Evolutionary conservation across 2,888 invertebrate genomes (phyloP).

Genomic region (Sipunculus nudus): DNA sequence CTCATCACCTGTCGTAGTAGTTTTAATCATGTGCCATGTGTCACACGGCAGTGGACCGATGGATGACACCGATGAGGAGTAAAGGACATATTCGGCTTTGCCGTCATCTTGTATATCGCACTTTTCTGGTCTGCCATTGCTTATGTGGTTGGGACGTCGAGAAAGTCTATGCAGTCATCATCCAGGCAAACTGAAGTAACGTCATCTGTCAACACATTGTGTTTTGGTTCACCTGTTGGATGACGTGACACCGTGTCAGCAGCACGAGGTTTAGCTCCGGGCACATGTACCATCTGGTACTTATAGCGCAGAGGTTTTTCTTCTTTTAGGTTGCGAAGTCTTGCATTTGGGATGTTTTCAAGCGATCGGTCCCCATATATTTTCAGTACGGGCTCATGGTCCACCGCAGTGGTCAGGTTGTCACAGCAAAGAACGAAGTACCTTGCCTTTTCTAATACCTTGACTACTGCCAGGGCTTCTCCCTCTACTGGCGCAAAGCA

Average conservation of each 20-base stretch:
- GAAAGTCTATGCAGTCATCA: too few relatives aligned
- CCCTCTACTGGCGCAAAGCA: slow-evolving; percentile 35
- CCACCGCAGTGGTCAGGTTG: slow-evolving; percentile 22
- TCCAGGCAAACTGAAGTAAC: too few relatives aligned
- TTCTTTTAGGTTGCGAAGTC: slow-evolving; percentile 42
- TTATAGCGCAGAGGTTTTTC: slow-evolving; percentile 39
- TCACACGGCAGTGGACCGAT: slow-evolving; percentile 18
- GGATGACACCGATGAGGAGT: too few relatives aligned
- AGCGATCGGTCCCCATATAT: slow-evolving; percentile 24
- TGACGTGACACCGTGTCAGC: slow-evolving; percentile 35
- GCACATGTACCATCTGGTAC: slow-evolving; percentile 35
- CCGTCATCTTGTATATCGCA: too few relatives aligned
- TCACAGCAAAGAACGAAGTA: slow-evolving; percentile 24
- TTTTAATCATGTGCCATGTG: slow-evolving; percentile 38
- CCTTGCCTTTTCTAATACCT: slow-evolving; percentile 20
- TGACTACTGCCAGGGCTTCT: slow-evolving; percentile 20
- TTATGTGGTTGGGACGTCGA: too few relatives aligned
- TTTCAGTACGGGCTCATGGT: slow-evolving; percentile 29
- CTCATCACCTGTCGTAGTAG: slow-evolving; percentile 33
- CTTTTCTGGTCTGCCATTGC: too few relatives aligned
- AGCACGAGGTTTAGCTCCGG: slow-evolving; percentile 24
- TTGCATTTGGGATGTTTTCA: slow-evolving; percentile 25
- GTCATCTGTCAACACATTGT: too few relatives aligned
- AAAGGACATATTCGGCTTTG: too few relatives aligned
- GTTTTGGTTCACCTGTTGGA: slow-evolving; percentile 26